Base-by-base conservation (phyloP, 2,113 vertebrate species). In the Nibea albiflora region DNA sequence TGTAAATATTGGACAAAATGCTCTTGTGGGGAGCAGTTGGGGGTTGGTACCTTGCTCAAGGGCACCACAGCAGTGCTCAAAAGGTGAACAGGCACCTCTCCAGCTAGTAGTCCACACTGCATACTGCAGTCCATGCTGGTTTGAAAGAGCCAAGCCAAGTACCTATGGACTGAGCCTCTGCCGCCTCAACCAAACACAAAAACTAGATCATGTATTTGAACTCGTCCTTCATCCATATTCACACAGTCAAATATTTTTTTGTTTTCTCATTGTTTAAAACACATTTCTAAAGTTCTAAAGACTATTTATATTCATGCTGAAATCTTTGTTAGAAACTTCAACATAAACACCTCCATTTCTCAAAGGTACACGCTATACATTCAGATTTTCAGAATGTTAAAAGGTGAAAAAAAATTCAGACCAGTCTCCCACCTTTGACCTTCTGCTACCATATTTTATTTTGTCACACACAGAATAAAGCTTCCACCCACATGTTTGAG, bases 401-500 rank as follows among this genome's bases (percentile, higher is more conserved):
- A 68, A 39, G 35, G 8, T 39, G 14, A 42, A 50, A 49, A 78
- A 50, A 12, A 26, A 16, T 68, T 77, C 16, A 78, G 22, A 44
- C 28, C 42, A 31, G 17, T 76, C 26, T 35, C n/a, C 39, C 42
- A 68, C 5, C 31, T 52, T 60, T 42, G 54, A 26, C 42, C 66
- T 14, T 22, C 54, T 39, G 10, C 26, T 49, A 20, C 44, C 9
- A 3, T 68, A 20, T 26, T 62, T 53, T 53, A 24, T 26, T 62
- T 53, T 54, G 17, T 31, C 47, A 9, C 52, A 28, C 20, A 22
- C 52, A 20, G 16, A 24, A 15, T 24, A 64, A 60, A 22, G 20
- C 19, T 31, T 66, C 22, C 28, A 44, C 68, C 68, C 24, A 61
- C 68, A 44, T 47, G 35, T 57, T 56, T 47, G n/a, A 64, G 68